Conservation (phyloP, 2,888 invertebrate genomes). For the Lagria hirta region DNA sequence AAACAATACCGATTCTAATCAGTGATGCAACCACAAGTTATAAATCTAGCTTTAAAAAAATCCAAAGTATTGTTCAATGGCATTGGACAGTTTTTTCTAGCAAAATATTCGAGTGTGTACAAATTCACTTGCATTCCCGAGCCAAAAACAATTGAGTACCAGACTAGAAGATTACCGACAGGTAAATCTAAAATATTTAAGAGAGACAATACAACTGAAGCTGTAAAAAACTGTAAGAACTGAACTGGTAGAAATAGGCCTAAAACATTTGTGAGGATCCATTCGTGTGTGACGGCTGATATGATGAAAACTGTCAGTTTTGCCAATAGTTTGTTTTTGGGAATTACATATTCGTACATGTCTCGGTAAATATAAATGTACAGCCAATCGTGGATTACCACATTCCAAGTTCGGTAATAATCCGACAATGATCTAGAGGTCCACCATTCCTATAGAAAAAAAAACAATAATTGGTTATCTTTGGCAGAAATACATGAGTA, state of each 20-base stretch:
- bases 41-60: slow-evolving; percentile 58
- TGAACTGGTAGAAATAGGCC: slow-evolving; percentile 86
- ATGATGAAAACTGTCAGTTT: slow-evolving; percentile 69
- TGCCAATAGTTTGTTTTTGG: slow-evolving; percentile 56
- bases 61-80: slow-evolving; percentile 50
- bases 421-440: slow-evolving; percentile 74
- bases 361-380: slow-evolving; percentile 86
- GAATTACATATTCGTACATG: slow-evolving; percentile 52
- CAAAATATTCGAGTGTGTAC: slow-evolving; percentile 84
- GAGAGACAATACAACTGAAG: slow-evolving; percentile 63
- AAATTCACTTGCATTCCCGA: slow-evolving; percentile 71
- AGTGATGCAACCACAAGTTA: slow-evolving; percentile 47
- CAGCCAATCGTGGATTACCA: slow-evolving; percentile 94
- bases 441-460: slow-evolving; percentile 84
- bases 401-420: slow-evolving; percentile 95
- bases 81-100: slow-evolving; percentile 70
- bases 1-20: too few relatives aligned
- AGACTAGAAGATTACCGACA: slow-evolving; percentile 76
- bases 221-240: slow-evolving; percentile 71
- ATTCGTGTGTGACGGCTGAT: slow-evolving; percentile 85
- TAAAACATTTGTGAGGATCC: slow-evolving; percentile 73
- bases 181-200: slow-evolving; percentile 53
- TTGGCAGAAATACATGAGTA: too few relatives aligned
- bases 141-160: slow-evolving; percentile 77
- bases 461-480: slow-evolving; percentile 1